These are phyloP conservation scores for Ametastegia equiseti DNA, from an alignment of 2,888 invertebrate species.

Conservation along the genomic window DNA sequence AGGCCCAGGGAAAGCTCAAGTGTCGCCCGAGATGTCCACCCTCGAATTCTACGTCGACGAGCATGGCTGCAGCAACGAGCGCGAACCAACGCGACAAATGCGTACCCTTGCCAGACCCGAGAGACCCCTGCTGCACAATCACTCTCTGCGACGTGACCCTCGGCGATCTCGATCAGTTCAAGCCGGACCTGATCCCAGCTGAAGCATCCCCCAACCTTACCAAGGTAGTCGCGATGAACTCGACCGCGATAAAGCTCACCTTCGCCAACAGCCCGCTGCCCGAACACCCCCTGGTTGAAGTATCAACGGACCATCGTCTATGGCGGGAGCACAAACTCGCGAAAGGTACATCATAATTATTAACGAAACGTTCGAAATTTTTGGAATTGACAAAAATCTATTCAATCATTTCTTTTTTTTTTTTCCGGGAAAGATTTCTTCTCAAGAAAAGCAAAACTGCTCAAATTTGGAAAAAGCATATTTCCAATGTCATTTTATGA, in stretches of 20 bases:
- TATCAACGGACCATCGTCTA: constrained; percentile 71
- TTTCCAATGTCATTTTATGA: too few species aligned
- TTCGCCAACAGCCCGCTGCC: constrained; percentile 64
- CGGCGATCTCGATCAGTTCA: constrained; percentile 83
- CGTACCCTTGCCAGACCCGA: constrained; percentile 88
- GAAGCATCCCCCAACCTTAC: constrained; percentile 70
- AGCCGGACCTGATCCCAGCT: constrained; percentile 65
- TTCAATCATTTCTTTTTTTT: too few species aligned
- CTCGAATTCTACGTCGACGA: neutral
- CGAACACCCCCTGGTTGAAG: constrained; percentile 66
- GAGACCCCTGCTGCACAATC: constrained; percentile 90
- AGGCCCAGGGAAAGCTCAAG: constrained; percentile 84
- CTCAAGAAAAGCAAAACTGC: too few species aligned
- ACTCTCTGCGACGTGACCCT: constrained; percentile 92
- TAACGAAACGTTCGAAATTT: too few species aligned
- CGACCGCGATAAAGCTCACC: constrained; percentile 71
- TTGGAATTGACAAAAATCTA: too few species aligned
- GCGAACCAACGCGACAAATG: constrained; percentile 83
- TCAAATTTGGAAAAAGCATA: too few species aligned
- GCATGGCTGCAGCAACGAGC: constrained; percentile 66
- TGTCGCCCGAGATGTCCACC: constrained; percentile 83
- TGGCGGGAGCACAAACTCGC: constrained; percentile 70
- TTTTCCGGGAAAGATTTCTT: too few species aligned
- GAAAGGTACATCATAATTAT: too few species aligned
- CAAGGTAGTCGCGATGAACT: constrained; percentile 72